These are phyloP conservation scores for Epinotia nisella DNA, from an alignment of 2,888 invertebrate species.

Conservation along the genomic window DNA sequence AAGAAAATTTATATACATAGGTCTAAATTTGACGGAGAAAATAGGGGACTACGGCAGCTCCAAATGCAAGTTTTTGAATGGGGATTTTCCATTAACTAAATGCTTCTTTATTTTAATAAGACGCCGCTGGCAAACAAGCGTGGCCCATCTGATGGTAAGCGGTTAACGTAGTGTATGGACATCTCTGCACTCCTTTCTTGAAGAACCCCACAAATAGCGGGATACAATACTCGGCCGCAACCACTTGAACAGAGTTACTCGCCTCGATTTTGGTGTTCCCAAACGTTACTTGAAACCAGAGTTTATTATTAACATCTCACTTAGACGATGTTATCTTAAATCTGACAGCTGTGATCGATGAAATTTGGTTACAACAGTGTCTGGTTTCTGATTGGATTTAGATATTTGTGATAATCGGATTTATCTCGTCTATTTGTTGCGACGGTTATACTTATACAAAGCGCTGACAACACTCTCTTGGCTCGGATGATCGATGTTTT, in stretches of 20 bases:
- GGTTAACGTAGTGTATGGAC: too few species aligned
- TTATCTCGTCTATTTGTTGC: constrained; percentile 26
- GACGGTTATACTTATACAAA: neutral
- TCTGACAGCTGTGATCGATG: constrained; percentile 62
- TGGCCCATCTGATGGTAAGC: too few species aligned
- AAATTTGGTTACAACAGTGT: constrained; percentile 49
- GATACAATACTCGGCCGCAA: neutral
- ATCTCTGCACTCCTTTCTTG: too few species aligned
- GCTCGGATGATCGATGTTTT: constrained; percentile 8
- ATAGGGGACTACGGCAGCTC: too few species aligned
- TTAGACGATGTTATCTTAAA: constrained; percentile 62
- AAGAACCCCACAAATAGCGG: too few species aligned
- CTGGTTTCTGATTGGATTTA: constrained; percentile 39
- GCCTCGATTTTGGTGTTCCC: neutral
- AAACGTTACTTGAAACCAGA: constrained; percentile 6
- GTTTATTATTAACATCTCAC: constrained; percentile 51
- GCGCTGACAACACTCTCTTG: constrained; percentile 11
- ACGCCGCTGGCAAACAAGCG: too few species aligned
- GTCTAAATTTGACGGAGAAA: too few species aligned
- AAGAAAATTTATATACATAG: too few species aligned
- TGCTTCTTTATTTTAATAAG: too few species aligned
- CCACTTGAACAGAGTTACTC: neutral
- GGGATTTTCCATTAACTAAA: too few species aligned
- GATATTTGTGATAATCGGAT: constrained; percentile 34
- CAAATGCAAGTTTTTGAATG: too few species aligned